Percentiles rank a stretch among this genome's conserved stretches.
Evolutionary conservation across 2,113 vertebrate genomes (phyloP).

Genomic region (Lophura nycthemera): DNA sequence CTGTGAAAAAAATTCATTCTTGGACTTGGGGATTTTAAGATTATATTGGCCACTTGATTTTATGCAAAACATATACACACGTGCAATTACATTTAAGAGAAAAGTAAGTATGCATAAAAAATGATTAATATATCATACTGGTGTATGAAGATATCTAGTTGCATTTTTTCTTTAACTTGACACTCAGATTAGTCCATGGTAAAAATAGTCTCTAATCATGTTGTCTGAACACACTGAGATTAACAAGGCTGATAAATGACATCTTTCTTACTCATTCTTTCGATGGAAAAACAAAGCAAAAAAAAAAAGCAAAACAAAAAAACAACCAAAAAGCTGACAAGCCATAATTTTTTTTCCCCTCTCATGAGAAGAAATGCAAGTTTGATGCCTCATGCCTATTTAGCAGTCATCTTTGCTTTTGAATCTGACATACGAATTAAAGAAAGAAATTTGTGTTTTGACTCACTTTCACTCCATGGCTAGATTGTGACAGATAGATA

Average conservation of each 20-base stretch:
- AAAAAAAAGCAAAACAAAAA: not conserved
- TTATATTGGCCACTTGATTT: constrained; percentile 5
- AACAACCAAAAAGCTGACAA: not conserved
- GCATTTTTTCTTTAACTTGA: not conserved
- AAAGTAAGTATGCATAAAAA: not conserved
- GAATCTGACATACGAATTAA: rapidly evolving
- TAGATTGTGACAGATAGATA: not conserved
- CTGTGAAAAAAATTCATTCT: not conserved
- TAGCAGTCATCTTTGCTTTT: not conserved
- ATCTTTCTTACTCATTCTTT: not conserved
- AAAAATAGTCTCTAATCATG: not conserved
- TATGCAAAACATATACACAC: constrained; percentile 8
- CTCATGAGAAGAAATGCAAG: not conserved
- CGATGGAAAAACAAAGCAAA: not conserved
- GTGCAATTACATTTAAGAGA: not conserved
- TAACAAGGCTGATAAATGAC: not conserved
- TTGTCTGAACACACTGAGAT: not conserved
- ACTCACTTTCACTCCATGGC: not conserved
- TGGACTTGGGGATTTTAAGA: not conserved
- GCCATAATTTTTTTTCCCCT: not conserved
- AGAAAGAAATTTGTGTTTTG: not conserved
- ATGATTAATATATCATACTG: not conserved
- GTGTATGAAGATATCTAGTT: not conserved
- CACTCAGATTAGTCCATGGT: not conserved
- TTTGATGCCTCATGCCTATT: not conserved